Evolutionary conservation across 1,140 invertebrate species (phyloP), one percentile per base, ranked within the genome.

Genomic region (Drosophila parvula): DNA sequence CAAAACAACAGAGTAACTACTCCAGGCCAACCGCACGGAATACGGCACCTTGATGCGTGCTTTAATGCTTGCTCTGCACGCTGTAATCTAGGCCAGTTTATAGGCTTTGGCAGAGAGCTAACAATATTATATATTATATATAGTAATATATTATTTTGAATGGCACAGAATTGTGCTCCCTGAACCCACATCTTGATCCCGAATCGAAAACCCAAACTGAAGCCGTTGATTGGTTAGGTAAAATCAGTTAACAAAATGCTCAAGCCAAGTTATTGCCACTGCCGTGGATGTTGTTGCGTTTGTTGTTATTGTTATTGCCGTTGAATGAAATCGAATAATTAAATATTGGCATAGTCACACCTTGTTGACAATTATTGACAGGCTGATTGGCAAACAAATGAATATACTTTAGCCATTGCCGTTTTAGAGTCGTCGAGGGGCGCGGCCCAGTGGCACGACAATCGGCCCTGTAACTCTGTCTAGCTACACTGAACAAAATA

Each of bases 341-440:
- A 89, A 89, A 89, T 89, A 89, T 89, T 89, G 84, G 84, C 84
- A 89, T 80, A 89, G 84, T 89, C 84, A 89, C 84, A 89, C 84
- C 84, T 89, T 89, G 84, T 89, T 89, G 84, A 89, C 84, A 89
- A 89, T 89, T 89, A 89, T 89, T 89, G 84, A 89, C 84, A 89
- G 85, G 80, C 84, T 89, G 84, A 84, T 89, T 89, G 84, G 84
- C 84, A 89, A 89, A 89, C 78, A 89, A 88, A 89, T 81, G 78
- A 84, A 89, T 89, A 84, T 69, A 67, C 65, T 86, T 75, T 78
- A 71, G 80, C 62, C 71, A 80, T 78, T 79, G 75, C 62, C 55
- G 48, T 63, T 77, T 75, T 34, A 28, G 69, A 75, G 28, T 60
- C 60, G 73, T 74, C 69, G 73, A 65, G 70, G 71, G 71, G 70